Percentiles rank a stretch among this genome's conserved stretches.
phyloP scores from a whole-genome alignment of 2,113 vertebrate genomes.

The Ophthalmolycus amberensis region DNA sequence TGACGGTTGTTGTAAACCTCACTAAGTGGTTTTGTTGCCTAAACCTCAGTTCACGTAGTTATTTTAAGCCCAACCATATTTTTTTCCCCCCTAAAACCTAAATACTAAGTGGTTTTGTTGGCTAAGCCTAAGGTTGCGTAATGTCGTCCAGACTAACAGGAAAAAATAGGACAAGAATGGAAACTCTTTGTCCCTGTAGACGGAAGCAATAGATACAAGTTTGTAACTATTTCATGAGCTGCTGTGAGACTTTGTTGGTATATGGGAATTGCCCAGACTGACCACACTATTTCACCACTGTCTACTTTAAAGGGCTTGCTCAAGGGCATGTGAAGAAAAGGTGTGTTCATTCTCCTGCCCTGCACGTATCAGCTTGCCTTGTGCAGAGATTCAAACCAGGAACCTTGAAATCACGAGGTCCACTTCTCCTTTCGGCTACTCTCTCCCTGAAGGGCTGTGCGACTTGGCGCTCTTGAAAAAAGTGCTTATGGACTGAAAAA shows the following conservation, averaged over 20 bases:
- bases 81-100: too few species aligned
- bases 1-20: too few species aligned
- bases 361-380: background rate
- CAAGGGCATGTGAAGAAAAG: background rate
- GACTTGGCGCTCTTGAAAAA: constrained; percentile 52
- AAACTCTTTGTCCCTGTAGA: too few species aligned
- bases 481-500: constrained; percentile 63
- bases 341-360: background rate
- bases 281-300: background rate
- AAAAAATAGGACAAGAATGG: too few species aligned
- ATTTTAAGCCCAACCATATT: too few species aligned
- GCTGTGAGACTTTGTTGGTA: too few species aligned
- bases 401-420: constrained; percentile 28
- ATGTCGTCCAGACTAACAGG: too few species aligned
- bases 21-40: too few species aligned
- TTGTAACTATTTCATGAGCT: background rate
- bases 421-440: constrained; percentile 29
- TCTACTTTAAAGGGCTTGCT: background rate
- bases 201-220: too few species aligned
- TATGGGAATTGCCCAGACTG: background rate
- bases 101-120: too few species aligned
- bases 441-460: constrained; percentile 21
- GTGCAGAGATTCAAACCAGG: constrained; percentile 19
- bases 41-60: too few species aligned
- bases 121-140: too few species aligned